These are phyloP conservation scores for Arrhamphus sclerolepis DNA, from an alignment of 2,797 vertebrate genomes.

Conservation along the genomic window DNA sequence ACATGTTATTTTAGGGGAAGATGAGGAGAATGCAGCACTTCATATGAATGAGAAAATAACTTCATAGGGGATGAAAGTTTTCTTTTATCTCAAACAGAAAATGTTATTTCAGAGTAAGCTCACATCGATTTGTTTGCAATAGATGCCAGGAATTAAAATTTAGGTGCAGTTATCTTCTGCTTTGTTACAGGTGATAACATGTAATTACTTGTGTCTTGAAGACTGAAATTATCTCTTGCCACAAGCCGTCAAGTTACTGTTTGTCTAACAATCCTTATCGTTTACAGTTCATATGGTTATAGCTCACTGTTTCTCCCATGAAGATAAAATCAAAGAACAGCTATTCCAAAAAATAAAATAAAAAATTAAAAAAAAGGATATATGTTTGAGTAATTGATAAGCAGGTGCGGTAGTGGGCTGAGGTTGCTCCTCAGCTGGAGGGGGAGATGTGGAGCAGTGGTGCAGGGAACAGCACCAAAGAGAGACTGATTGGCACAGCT, in stretches of 20 bases:
- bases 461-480: no score
- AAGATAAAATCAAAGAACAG: no score
- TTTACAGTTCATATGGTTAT: no score
- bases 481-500: no score
- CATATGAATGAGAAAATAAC: not conserved
- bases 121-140: not conserved
- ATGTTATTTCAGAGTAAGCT: slow-evolving; percentile 1
- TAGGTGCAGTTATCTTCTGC: not conserved
- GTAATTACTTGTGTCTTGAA: slow-evolving; percentile 40
- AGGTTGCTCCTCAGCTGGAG: no score
- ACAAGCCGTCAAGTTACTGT: slow-evolving; percentile 40
- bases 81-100: no score
- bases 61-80: not conserved
- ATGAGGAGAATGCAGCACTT: not conserved
- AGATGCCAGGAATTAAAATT: not conserved
- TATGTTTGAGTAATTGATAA: no score
- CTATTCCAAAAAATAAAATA: no score
- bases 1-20: not conserved
- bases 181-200: slow-evolving; percentile 50
- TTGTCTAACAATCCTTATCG: slow-evolving; percentile 40
- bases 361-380: not conserved
- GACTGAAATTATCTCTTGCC: slow-evolving; percentile 53
- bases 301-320: no score
- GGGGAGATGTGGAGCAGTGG: no score
- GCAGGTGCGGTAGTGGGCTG: no score